A percentile compares a stretch with the other conserved stretches of the same genome.
Conservation (phyloP, 2,113 vertebrate species). For the Embiotoca jacksoni region DNA sequence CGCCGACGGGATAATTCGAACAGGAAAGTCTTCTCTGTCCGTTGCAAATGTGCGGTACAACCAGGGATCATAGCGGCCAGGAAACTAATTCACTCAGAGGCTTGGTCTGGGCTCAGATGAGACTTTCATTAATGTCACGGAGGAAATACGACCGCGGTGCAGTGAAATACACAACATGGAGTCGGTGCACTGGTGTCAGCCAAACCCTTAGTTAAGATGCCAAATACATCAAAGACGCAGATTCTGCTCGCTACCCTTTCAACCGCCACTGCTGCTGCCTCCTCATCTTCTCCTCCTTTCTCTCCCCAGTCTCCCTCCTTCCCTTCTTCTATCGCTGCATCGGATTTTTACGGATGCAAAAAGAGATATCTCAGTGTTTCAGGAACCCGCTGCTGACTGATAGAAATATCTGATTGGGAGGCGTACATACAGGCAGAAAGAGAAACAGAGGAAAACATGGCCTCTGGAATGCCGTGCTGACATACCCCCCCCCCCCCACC, state of each 20-base stretch:
- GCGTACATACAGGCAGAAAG: slow-evolving; percentile 41
- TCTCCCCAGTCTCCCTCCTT: slow-evolving; percentile 5
- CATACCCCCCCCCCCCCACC: slow-evolving; percentile 11
- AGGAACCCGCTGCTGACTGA: slow-evolving; percentile 58
- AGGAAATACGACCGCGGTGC: slow-evolving; percentile 52
- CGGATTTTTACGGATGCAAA: slow-evolving; percentile 45
- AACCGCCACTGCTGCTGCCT: slow-evolving; percentile 18
- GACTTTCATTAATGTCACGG: slow-evolving; percentile 58
- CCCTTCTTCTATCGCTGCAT: slow-evolving; percentile 39
- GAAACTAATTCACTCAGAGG: slow-evolving; percentile 53
- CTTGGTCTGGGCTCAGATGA: slow-evolving; percentile 31
- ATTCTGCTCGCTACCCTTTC: slow-evolving; percentile 26
- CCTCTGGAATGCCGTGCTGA: slow-evolving; percentile 55
- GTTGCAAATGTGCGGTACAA: slow-evolving; percentile 28
- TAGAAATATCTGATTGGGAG: slow-evolving; percentile 65
- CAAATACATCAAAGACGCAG: slow-evolving; percentile 54
- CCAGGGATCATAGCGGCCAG: slow-evolving; percentile 3
- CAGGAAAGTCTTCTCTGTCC: slow-evolving; percentile 44
- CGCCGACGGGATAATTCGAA: slow-evolving; percentile 60
- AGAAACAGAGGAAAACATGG: slow-evolving; percentile 40
- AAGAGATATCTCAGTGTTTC: slow-evolving; percentile 51
- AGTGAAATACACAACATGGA: slow-evolving; percentile 21
- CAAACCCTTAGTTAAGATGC: slow-evolving; percentile 58
- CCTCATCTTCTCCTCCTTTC: slow-evolving; percentile 1
- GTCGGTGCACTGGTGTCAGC: slow-evolving; percentile 27